These are phyloP conservation scores for Leptobrachium leishanense DNA, from an alignment of 2,113 vertebrate species.

Conservation along the genomic window DNA sequence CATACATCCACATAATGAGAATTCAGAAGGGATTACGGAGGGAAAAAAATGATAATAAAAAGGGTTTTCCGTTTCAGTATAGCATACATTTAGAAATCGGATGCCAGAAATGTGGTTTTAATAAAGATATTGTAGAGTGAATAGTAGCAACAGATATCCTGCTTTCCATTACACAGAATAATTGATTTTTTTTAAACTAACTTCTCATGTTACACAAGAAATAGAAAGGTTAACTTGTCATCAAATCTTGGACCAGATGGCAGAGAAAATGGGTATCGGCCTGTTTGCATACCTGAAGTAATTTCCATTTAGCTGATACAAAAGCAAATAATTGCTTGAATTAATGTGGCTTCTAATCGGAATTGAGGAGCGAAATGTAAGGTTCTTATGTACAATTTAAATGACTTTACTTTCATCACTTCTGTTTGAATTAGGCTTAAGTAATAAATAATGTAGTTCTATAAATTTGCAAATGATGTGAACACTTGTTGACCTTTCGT, in stretches of 20 bases:
- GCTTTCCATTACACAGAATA: background rate
- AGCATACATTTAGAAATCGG: background rate
- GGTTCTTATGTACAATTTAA: constrained; percentile 38
- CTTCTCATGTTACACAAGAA: background rate
- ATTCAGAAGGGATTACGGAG: background rate
- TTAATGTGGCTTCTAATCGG: constrained; percentile 32
- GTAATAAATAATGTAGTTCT: constrained; percentile 25
- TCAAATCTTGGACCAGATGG: constrained; percentile 37
- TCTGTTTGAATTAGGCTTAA: constrained; percentile 36
- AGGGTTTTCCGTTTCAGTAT: background rate
- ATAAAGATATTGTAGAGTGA: background rate
- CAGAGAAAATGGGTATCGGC: constrained; percentile 37
- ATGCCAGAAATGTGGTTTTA: background rate
- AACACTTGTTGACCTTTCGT: constrained; percentile 11
- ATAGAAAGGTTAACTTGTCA: constrained; percentile 25
- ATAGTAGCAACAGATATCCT: background rate
- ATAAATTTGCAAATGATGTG: constrained; percentile 12
- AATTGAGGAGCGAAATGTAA: constrained; percentile 31
- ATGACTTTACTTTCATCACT: constrained; percentile 40
- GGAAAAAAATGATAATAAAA: background rate
- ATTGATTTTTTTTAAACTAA: background rate
- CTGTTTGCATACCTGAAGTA: constrained; percentile 38
- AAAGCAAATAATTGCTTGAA: constrained; percentile 42
- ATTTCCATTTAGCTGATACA: constrained; percentile 45
- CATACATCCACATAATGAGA: background rate